Conservation (phyloP, 2,888 invertebrate genomes). For the Parascotia fuliginaria region DNA sequence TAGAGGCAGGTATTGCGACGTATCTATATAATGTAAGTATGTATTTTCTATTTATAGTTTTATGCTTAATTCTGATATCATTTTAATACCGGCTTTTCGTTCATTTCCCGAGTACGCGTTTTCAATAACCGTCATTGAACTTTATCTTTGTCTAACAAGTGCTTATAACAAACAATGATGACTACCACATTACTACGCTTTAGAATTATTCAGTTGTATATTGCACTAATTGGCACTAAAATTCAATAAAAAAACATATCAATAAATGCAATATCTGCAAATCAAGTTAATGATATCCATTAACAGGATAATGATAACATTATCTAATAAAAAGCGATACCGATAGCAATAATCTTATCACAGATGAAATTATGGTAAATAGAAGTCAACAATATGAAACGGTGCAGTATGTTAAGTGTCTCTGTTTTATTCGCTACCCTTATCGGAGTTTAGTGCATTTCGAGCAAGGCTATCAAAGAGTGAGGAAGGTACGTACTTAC, state of each 20-base stretch:
- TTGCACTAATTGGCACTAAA: not conserved
- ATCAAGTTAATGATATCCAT: conserved; percentile 54
- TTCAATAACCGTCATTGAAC: too few relatives aligned
- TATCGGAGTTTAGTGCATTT: conserved; percentile 57
- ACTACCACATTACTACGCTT: too few relatives aligned
- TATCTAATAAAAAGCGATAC: conserved; percentile 42
- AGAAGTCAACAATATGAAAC: conserved; percentile 42
- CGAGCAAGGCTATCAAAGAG: conserved; percentile 53
- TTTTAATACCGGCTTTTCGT: too few relatives aligned
- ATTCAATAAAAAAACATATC: not conserved
- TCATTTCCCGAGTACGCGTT: too few relatives aligned
- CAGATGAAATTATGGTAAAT: conserved; percentile 74
- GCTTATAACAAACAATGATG: too few relatives aligned
- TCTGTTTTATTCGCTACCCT: conserved; percentile 50
- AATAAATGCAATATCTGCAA: conserved; percentile 47
- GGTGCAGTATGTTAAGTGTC: conserved; percentile 58
- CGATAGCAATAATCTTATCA: conserved; percentile 59
- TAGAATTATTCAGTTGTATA: too few relatives aligned
- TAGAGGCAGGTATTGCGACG: too few relatives aligned
- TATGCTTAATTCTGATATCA: too few relatives aligned
- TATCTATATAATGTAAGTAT: too few relatives aligned
- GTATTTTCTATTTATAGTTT: too few relatives aligned
- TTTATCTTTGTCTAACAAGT: too few relatives aligned
- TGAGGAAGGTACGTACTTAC: conserved; percentile 41
- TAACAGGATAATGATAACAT: conserved; percentile 40